Evolutionary conservation across 2,113 vertebrate genomes (phyloP).

Genomic region (Pseudonaja textilis): DNA sequence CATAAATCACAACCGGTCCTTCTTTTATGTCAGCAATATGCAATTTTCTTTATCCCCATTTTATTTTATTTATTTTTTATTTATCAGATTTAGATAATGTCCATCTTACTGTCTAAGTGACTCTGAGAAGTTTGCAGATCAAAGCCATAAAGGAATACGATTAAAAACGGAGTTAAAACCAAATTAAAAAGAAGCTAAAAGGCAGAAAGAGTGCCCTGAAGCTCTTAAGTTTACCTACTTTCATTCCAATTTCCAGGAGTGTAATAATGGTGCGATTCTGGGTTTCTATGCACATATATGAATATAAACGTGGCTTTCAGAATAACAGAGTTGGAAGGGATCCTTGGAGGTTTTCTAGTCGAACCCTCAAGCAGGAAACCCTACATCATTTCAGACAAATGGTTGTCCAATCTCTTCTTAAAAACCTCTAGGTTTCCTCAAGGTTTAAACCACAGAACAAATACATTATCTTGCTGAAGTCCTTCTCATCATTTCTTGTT

Average conservation of each 20-base stretch:
- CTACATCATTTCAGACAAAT: not conserved
- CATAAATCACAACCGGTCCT: not conserved
- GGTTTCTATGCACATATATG: not conserved
- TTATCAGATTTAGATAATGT: not conserved
- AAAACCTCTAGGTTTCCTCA: no score
- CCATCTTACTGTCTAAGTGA: not conserved
- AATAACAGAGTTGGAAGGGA: not conserved
- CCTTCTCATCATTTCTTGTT: not conserved
- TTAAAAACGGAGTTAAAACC: not conserved
- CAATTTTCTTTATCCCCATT: not conserved
- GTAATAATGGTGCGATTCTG: not conserved
- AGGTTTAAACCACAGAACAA: not conserved
- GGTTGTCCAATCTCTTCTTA: not conserved
- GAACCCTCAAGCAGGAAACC: not conserved
- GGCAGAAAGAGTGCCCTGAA: not conserved
- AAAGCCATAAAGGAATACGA: not conserved
- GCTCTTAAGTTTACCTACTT: not conserved
- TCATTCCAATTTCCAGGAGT: not conserved
- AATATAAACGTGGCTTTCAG: not conserved
- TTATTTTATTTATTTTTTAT: not conserved
- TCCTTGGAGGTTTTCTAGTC: not conserved
- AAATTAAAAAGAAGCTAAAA: not conserved
- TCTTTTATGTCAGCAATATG: not conserved
- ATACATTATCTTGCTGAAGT: not conserved
- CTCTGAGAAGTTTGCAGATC: not conserved